These are phyloP conservation scores for Micronycteris hirsuta DNA, from an alignment of 2,113 vertebrate genomes.

Conservation along the genomic window DNA sequence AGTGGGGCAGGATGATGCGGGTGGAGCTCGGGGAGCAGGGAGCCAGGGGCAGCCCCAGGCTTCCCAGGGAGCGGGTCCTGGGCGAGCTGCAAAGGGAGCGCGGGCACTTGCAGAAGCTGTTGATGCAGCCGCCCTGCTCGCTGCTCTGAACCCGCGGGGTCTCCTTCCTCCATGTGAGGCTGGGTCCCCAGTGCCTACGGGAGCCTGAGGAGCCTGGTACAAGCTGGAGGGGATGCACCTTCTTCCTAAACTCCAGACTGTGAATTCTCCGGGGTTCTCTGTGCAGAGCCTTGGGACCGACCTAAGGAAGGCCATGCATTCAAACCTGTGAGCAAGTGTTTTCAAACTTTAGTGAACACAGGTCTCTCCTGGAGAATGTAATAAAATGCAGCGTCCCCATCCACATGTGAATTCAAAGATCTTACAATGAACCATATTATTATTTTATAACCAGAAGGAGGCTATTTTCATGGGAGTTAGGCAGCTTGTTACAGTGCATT, in stretches of 20 bases:
- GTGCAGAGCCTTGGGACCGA: neutral
- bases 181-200: neutral
- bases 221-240: neutral
- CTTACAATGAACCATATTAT: neutral
- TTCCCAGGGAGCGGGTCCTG: neutral
- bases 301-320: neutral
- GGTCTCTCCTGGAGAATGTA: neutral
- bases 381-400: neutral
- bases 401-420: neutral
- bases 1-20: slow-evolving; percentile 44
- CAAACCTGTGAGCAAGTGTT: neutral
- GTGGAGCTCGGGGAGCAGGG: slow-evolving; percentile 4
- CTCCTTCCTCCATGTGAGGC: neutral
- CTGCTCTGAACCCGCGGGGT: neutral
- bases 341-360: neutral
- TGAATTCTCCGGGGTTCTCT: neutral
- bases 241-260: neutral
- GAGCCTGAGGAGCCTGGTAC: neutral
- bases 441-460: neutral
- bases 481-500: neutral
- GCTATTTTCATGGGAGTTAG: neutral
- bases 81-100: neutral
- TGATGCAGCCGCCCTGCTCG: neutral
- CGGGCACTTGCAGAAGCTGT: neutral
- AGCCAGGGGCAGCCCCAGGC: neutral